These are phyloP conservation scores for Eurystomus gularis DNA, from an alignment of 2,113 vertebrate genomes.

Conservation along the genomic window DNA sequence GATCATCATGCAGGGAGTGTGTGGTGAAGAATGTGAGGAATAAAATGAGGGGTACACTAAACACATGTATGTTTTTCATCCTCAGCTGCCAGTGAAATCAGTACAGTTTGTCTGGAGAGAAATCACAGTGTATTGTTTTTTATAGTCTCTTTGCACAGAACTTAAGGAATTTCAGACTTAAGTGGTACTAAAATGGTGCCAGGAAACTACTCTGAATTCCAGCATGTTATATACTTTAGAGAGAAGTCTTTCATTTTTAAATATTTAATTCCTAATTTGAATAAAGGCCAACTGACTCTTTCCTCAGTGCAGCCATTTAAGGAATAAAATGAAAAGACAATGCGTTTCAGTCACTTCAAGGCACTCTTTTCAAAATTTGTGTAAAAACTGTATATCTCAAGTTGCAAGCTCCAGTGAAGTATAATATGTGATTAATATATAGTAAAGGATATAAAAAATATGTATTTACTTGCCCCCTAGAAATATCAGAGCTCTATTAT, in stretches of 20 bases:
- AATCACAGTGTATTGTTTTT: not conserved
- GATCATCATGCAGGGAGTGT: accelerated
- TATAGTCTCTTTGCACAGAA: not conserved
- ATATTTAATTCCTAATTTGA: not conserved
- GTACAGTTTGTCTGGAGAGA: not conserved
- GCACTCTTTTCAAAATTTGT: not conserved
- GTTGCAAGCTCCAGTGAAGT: not conserved
- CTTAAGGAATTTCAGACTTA: not conserved
- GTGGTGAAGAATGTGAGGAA: not conserved
- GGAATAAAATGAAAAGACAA: not conserved
- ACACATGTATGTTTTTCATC: accelerated
- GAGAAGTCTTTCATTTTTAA: not conserved
- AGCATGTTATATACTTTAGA: not conserved
- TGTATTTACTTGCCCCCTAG: not conserved
- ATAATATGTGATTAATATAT: not conserved
- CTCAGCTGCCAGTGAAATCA: not conserved
- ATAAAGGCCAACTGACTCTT: not conserved
- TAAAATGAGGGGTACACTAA: not conserved
- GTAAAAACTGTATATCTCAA: not conserved
- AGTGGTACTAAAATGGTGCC: not conserved
- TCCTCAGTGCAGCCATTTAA: not conserved
- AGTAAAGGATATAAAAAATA: not conserved
- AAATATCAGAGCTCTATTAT: not conserved
- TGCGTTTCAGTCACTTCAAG: not conserved
- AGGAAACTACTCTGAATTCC: not conserved